Evolutionary conservation across 2,113 vertebrate genomes (phyloP), one percentile per base, ranked within the genome.

Genomic region (Eulemur rufifrons): DNA sequence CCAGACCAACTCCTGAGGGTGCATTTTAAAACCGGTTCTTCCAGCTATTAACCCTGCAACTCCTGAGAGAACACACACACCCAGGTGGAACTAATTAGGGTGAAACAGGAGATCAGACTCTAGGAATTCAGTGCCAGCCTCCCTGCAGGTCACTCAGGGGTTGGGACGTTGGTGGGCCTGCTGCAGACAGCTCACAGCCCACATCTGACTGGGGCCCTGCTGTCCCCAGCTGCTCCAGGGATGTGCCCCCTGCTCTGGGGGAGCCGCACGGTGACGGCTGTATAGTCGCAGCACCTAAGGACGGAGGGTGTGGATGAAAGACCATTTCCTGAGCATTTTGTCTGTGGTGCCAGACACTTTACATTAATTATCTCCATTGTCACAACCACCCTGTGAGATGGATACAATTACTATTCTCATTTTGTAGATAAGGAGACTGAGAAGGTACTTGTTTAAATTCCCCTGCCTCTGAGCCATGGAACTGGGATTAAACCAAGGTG

Each of bases 1-100:
- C 23, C 52, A 85, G 88, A 86, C 74, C 80, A 95, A 34, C 69
- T 94, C 86, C 91, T 39, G 39, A 83, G 85, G 91, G 80, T 27
- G 50, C 23, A 80, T 94, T 95, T 96, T 73, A 93, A 93, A 95
- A 96, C 96, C 1, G 17, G 95, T 97, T 97, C 86, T 95, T 83
- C 96, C 45, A 77, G 95, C 84, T 76, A 66, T 89, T 93, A 88
- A 88, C 74, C 50, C 83, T 73, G 25, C 63, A 81, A 18, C 63
- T 64, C 69, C 82, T 54, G 85, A 81, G 47, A 29, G 47, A 59
- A 50, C 54, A 69, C 25, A 69, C 25, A 86, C 37, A 82, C 66
- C 84, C 78, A 76, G 71, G 82, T 83, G n/a, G 78, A 56, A 56
- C 86, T 80, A 91, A 85, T 97, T 64, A 93, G 63, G 6, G 52